phyloP scores from a whole-genome alignment of 2,797 vertebrate species.

The Phoxinus dragarum region DNA sequence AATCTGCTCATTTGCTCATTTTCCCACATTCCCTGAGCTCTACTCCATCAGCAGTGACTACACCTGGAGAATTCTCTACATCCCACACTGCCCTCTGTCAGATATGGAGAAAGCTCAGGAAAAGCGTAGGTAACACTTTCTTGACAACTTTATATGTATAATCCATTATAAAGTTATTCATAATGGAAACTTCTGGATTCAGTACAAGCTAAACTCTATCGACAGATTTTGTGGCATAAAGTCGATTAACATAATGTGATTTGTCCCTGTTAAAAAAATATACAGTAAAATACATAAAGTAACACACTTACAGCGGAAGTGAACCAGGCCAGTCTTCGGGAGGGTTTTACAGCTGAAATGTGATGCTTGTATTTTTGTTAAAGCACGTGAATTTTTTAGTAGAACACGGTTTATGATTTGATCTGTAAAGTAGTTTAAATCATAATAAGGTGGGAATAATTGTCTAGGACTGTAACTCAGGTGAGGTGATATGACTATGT shows the following conservation, averaged over 20 bases:
- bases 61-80: slow-evolving; percentile 36
- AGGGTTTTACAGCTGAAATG: neutral
- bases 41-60: slow-evolving; percentile 27
- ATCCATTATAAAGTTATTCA: neutral
- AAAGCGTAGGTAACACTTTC: neutral
- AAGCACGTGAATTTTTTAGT: neutral
- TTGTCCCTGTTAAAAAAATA: neutral
- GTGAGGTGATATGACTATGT: no score
- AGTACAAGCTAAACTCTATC: neutral
- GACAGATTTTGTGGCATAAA: neutral
- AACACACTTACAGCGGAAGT: neutral
- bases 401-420: neutral
- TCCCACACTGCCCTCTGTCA: slow-evolving; percentile 11
- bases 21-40: slow-evolving; percentile 38
- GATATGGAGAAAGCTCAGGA: neutral
- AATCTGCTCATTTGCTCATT: slow-evolving; percentile 76
- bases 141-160: no score
- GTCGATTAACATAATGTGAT: neutral
- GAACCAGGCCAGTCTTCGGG: neutral
- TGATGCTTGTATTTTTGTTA: neutral
- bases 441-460: neutral
- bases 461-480: neutral
- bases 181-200: neutral
- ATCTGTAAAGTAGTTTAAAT: neutral
- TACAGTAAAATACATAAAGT: neutral